Percentiles rank a stretch among this genome's conserved stretches.
Conservation (phyloP, 2,113 vertebrate genomes). For the Saimiri boliviensis region DNA sequence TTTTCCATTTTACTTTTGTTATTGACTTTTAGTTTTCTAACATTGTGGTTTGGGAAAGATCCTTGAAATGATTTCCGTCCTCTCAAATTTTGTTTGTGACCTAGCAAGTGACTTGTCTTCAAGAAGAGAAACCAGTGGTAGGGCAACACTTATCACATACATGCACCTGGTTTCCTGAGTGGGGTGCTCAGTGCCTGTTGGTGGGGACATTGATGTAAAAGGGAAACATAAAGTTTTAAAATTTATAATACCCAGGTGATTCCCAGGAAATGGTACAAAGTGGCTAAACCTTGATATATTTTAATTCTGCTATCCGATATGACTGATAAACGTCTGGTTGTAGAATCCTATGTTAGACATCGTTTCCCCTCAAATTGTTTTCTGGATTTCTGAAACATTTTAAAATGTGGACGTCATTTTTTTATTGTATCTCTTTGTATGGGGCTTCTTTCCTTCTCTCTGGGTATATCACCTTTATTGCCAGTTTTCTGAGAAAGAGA, state of each 20-base stretch:
- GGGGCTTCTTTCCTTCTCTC: neutral
- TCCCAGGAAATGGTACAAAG: neutral
- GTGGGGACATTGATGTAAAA: neutral
- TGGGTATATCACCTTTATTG: neutral
- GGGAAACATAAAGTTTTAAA: neutral
- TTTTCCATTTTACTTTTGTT: neutral
- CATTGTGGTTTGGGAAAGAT: neutral
- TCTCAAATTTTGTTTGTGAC: neutral
- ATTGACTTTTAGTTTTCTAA: neutral
- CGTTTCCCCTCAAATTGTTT: neutral
- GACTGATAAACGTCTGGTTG: neutral
- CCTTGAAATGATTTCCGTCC: neutral
- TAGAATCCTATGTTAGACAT: neutral
- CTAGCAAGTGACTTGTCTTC: neutral
- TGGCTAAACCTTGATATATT: neutral
- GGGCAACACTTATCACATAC: neutral
- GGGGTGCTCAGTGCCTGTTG: neutral
- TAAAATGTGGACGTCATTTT: neutral
- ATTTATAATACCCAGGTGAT: neutral
- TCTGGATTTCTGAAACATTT: neutral
- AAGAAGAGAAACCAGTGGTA: neutral
- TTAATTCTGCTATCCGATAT: neutral
- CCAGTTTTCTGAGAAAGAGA: neutral
- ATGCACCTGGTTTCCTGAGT: neutral
- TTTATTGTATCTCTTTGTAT: neutral